Evolutionary conservation across 2,113 vertebrate species (phyloP), one percentile per base, ranked within the genome.

Genomic region (Peromyscus leucopus): DNA sequence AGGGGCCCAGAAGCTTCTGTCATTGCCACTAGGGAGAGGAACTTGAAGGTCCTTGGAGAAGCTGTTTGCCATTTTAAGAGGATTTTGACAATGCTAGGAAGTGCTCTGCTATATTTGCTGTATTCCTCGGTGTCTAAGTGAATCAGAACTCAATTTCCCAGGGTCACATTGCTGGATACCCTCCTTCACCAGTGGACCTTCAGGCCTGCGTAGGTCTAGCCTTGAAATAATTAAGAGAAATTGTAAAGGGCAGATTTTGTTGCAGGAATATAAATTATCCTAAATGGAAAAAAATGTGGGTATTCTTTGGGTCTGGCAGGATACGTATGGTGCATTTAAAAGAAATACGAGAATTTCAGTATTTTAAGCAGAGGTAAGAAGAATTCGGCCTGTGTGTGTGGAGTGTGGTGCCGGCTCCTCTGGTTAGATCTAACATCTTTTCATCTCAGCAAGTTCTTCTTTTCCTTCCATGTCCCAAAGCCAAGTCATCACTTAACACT

Each of bases 141-240:
- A 85, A 83, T 61, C 46, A 79, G 59, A 84, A 71, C 48, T 69
- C 86, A 26, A 55, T 91, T 93, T 95, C 79, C 80, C n/a, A 87
- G 21, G 51, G 31, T 95, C 61, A 69, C 61, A n/a, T 57, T 91
- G 63, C 74, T 91, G 39, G 82, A 7, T n/a, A 83, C 39, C 82
- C 31, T 72, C 5, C 6, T 36, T 46, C 57, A 80, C 33, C 2
- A 67, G 86, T 5, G 65, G 42, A 78, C 12, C 78, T 94, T 88
- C 31, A 11, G 33, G 5, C 21, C 17, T 78, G 33, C 72, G 69
- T 82, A 55, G 48, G 67, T 89, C 76, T 96, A 78, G 71, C 67
- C 65, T 69, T 82, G 82, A 36, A 94, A 94, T 79, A 87, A 96
- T 96, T 95, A 93, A 91, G 59, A 84, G 69, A 85, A 84, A 61